Evolutionary conservation across 2,113 vertebrate genomes (phyloP), one percentile per base, ranked within the genome.

Genomic region (Cynoglossus semilaevis): DNA sequence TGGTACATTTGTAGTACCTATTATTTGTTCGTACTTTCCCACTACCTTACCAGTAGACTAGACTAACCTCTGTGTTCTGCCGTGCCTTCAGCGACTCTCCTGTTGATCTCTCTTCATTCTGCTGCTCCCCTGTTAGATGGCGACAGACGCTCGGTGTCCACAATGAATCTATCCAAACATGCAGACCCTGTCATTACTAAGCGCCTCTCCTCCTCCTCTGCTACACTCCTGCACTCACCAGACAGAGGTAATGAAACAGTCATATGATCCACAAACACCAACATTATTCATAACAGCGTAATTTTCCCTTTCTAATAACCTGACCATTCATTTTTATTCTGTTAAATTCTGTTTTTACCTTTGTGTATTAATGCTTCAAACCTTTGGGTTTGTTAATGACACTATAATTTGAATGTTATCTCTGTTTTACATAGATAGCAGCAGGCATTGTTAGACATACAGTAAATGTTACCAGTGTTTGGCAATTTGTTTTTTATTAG

Each of bases 101-200:
- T 18, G 6, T 88, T 83, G 85, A 82, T 86, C 84, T 85, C 91
- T 1, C 61, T 91, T 82, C 83, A 86, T 93, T 84, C 85, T 64
- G 38, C 14, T 57, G 53, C 65, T 29, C 58, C n/a, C 74, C 48
- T 83, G 56, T 47, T 65, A 99, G 97, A 98, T 94, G 89, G 92
- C 86, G 95, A 95, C 88, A 94, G 97, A 89, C 84, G 95, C 46
- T 97, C 96, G 72, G 92, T 97, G 88, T 99, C 97, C 88, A 98
- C 97, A 72, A 92, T 97, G 92, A 99, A 99, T 91, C 93, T 99
- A 87, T 94, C 95, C 91, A 98, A 96, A 92, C 94, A 96, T 77
- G 86, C 91, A 78, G 96, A 98, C 87, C 92, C 94, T 41, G 91
- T 98, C 85, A 97, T 99, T 89, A 97, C 91, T 91, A 99, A 99